Conservation (phyloP, 92 coral and sea anemone genomes). For the Porites divaricata region DNA sequence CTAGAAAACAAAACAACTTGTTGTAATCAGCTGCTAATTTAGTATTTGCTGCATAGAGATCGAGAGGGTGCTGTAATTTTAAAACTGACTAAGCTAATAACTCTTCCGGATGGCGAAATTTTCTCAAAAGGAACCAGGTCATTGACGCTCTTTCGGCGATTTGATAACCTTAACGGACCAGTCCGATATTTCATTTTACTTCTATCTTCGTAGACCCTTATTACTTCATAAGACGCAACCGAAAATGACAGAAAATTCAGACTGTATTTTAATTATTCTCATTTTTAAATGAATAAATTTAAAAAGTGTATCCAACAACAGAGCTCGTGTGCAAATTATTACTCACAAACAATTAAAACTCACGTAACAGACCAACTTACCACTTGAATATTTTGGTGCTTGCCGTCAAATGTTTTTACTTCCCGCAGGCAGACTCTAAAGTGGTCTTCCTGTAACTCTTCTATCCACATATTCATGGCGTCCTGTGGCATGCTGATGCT, state of each 20-base stretch:
- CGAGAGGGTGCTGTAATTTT: background rate
- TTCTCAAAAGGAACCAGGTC: too few species aligned
- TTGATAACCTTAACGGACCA: too few species aligned
- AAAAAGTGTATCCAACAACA: background rate
- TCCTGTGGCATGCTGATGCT: conserved; percentile 13
- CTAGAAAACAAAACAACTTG: conserved; percentile 8
- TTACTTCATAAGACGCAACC: background rate
- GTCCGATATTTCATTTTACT: too few species aligned
- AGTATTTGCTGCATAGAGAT: background rate
- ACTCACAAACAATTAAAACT: background rate
- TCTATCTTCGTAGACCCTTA: background rate
- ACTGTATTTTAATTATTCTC: background rate
- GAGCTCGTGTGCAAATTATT: background rate
- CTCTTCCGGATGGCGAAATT: background rate
- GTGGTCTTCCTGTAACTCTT: conserved; percentile 19
- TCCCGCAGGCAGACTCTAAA: conserved; percentile 25
- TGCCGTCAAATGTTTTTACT: conserved; percentile 37
- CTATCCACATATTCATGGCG: conserved; percentile 35
- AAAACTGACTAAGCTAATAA: background rate
- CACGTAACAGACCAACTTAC: background rate
- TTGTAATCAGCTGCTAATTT: background rate
- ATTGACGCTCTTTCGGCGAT: too few species aligned
- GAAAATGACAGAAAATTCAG: background rate
- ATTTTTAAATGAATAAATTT: too few species aligned
- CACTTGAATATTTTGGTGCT: conserved; percentile 31